Base-by-base conservation (phyloP, 2,888 invertebrate genomes). In the Sipha maydis region DNA sequence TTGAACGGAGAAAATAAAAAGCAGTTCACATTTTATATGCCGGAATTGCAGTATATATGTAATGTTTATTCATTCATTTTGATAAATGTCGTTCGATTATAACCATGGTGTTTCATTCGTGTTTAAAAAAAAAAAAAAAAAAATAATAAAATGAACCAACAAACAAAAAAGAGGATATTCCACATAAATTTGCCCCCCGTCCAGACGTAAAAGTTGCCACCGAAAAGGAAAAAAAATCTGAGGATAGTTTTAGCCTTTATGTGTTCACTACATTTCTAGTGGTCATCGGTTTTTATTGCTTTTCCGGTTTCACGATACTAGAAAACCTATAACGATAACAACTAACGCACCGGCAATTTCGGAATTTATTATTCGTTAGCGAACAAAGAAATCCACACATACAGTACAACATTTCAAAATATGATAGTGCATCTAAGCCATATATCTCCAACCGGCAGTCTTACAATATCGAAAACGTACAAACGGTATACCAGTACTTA, bases 271-370 rank as follows among this genome's bases (percentile, higher is more conserved):
- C 31, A 54, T 85, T 85, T 77, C 48, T 69, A 56, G 56, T 5
- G 34, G 56, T 73, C 86, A 79, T 86, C 56, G 71, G 56, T 79
- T 86, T 86, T 86, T 86, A 86, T 86, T 79, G 86, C 79, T 19
- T 86, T 85, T 79, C 71, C 86, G 56, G 79, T 34, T 78, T 77
- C 21, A 1, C 69, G 34, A 67, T 69, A 19, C 48, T 67, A 54
- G 67, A n/a, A 85, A 48, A 61, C 67, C 21, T 69, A 34, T 85
- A 69, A 85, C 14, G 77, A 25, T 28, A 25, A 48, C 48, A 48
- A 85, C 77, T 34, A 41, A 77, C 25, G 77, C 48, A 61, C 75
- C 38, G 56, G 21, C 34, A 19, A 56, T 75, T 28, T 76, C 31
- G 28, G 67, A 41, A 77, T 85, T 67, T 85, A 41, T 77, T 69